Evolutionary conservation across 2,113 vertebrate species (phyloP), one percentile per base, ranked within the genome.

Genomic region (Myotis brandtii): DNA sequence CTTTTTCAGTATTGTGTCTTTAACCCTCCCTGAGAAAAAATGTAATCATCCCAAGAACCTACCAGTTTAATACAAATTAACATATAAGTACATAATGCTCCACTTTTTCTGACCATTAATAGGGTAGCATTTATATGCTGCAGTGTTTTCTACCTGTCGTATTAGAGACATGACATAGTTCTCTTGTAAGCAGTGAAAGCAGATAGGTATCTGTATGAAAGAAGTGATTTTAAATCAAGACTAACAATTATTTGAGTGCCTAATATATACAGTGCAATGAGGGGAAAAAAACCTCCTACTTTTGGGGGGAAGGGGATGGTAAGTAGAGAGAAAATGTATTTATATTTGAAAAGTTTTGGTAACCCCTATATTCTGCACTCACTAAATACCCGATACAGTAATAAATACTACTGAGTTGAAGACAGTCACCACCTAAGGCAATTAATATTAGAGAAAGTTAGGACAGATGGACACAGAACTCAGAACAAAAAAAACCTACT

Each of bases 41-140:
- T 66, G 83, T 8, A 32, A 69, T 87, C 40, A 81, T 88, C 37
- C 56, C 79, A 95, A 95, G 30, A 93, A 76, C 46, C 56, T 54
- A 46, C 34, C 32, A 75, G 54, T 81, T 20, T 12, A 64, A 92
- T 48, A 79, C 18, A 94, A 87, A 81, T 64, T 64, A 86, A 81
- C 40, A 72, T 46, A 52, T 3, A 82, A 23, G 18, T 79, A 50
- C 17, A 70, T 37, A 87, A 50, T 23, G 32, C 77, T 72, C 85
- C 56, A 54, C 59, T 80, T 37, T 72, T 79, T 48, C 80, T 67
- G 27, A 81, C 66, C 64, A 76, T 62, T 56, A 70, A 9, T 4
- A 37, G 12, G 9, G 27, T 54, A 48, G 37, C 12, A 30, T n/a
- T 86, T 82, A 80, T 21, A 9, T 1, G 2, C 6, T 91, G 76